phyloP scores from a whole-genome alignment of 92 coral and sea anemone genomes.

The Actinernus sp. region DNA sequence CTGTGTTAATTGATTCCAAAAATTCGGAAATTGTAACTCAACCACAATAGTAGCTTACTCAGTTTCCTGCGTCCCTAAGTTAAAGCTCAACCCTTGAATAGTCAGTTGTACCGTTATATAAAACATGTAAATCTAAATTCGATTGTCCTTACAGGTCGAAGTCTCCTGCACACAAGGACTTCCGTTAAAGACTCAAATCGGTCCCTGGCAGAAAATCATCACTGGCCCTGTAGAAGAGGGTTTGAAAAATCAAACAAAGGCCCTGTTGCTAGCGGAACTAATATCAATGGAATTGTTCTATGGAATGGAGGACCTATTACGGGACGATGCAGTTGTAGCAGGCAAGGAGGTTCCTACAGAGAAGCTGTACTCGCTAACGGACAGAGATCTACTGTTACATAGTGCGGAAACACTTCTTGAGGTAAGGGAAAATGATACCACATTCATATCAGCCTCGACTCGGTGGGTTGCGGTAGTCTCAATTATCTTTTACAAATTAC shows the following conservation, averaged over 20 bases:
- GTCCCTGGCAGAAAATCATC: conserved; percentile 36
- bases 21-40: no score
- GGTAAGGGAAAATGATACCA: no score
- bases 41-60: no score
- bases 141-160: conserved; percentile 5
- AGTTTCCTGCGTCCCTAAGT: no score
- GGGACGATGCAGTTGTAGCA: conserved; percentile 37
- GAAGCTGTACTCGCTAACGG: conserved; percentile 64
- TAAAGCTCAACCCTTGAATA: no score
- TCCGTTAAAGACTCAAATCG: conserved; percentile 11
- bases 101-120: no score
- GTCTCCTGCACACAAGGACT: neutral
- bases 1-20: no score
- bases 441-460: no score
- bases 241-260: conserved; percentile 83
- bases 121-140: no score
- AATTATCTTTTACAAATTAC: no score
- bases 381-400: conserved; percentile 76
- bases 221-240: conserved; percentile 49
- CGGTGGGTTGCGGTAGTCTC: no score
- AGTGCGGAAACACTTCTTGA: conserved; percentile 91
- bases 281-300: conserved; percentile 88
- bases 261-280: conserved; percentile 82
- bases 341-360: conserved; percentile 53
- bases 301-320: conserved; percentile 84